Evolutionary conservation across 2,888 invertebrate genomes (phyloP), one percentile per base, ranked within the genome.

Genomic region (Epicampocera succincta): DNA sequence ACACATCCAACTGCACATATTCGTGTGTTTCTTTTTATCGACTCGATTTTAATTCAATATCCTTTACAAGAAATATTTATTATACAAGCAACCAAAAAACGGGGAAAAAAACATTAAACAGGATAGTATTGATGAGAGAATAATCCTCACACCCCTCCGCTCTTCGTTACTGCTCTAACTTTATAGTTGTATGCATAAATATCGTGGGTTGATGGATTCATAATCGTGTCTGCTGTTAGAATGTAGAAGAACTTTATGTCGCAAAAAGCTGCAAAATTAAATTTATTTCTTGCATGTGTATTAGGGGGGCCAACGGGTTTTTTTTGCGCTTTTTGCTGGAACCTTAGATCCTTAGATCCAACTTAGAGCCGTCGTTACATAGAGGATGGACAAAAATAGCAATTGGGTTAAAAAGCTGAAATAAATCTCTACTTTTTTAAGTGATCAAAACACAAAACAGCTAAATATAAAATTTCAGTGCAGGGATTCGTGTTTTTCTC

Each of bases 11-110:
- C n/a, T n/a, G n/a, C 25, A 25, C 25, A 25, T 25, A 25, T 33
- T 3, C 8, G 33, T 33, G 9, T 33, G 33, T 33, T 5, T 3
- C 8, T 33, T 63, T 63, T 40, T 52, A 80, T 42, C 56, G 46
- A 63, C 56, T 68, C 69, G 76, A 56, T 77, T 73, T 77, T 50
- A 77, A 73, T 69, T 73, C 80, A 68, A 81, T 81, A 81, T 76
- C 77, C 80, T 73, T 63, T 52, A 13, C 63, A 71, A 33, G 40
- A 40, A 56, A 65, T 61, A 73, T 68, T 52, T 54, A 52, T 60
- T 40, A 69, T 58, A 71, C 15, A 42, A 68, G 58, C 65, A 56
- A 38, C 74, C 25, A 74, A 75, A 66, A 66, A n/a, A 50, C 38
- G 13, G 5, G 48, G 29, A 8, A 46, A 46, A 61, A 25, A 44